phyloP scores from a whole-genome alignment of 2,113 vertebrate genomes.

The Macquaria ambigua region DNA sequence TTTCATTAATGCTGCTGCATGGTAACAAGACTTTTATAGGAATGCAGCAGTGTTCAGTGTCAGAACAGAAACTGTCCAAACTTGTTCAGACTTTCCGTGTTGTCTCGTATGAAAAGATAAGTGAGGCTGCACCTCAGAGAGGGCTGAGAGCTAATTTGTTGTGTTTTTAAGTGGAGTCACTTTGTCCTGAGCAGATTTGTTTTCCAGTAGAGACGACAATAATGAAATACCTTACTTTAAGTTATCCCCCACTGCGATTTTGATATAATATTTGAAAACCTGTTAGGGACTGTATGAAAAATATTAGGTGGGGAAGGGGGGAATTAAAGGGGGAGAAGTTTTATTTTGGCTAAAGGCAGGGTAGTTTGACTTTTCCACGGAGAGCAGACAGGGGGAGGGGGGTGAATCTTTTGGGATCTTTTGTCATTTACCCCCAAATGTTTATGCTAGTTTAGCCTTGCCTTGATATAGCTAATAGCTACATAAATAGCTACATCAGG shows the following conservation, averaged over 20 bases:
- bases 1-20: background rate
- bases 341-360: background rate
- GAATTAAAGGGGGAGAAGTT: background rate
- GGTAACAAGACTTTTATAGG: slow-evolving; percentile 18
- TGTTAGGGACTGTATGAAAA: background rate
- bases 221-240: background rate
- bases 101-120: background rate
- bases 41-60: slow-evolving; percentile 40
- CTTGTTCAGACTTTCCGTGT: slow-evolving; percentile 58
- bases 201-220: background rate
- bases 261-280: background rate
- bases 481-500: background rate
- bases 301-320: background rate
- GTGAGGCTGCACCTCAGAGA: background rate
- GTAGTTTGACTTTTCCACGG: background rate
- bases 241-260: background rate
- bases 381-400: background rate
- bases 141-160: background rate
- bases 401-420: background rate
- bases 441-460: background rate
- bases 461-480: background rate
- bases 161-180: background rate
- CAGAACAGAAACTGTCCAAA: slow-evolving; percentile 54
- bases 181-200: background rate
- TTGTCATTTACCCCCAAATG: background rate